phyloP scores from a whole-genome alignment of 37 sponge, comb jelly and placozoan species.

The Diacarnus erythraeanus region DNA sequence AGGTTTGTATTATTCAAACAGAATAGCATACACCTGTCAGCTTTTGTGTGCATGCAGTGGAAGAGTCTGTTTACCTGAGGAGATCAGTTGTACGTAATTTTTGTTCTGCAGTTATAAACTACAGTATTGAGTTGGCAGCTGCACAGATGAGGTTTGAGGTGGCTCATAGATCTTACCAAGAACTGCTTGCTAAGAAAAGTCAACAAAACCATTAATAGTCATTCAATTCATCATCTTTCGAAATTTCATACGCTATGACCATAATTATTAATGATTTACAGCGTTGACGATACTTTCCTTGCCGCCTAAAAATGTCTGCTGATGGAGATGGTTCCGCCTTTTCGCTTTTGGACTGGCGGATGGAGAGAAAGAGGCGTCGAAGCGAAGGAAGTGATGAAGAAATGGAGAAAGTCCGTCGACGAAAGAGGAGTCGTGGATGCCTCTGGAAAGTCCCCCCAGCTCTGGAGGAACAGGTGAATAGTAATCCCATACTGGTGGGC shows the following conservation, averaged over 20 bases:
- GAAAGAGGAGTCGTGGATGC: neutral
- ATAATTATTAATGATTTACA: too few relatives aligned
- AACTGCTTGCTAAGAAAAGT: constrained; percentile 24
- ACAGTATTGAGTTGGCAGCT: constrained; percentile 17
- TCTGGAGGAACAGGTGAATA: constrained; percentile 6
- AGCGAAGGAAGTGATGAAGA: constrained; percentile 15
- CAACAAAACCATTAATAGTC: too few relatives aligned
- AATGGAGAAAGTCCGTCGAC: neutral
- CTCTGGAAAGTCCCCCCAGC: constrained; percentile 27
- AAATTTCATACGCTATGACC: too few relatives aligned
- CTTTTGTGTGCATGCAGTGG: neutral
- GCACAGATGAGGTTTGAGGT: constrained; percentile 32
- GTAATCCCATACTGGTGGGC: neutral
- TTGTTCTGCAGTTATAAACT: constrained; percentile 15
- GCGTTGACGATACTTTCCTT: too few relatives aligned
- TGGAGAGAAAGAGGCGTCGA: constrained; percentile 25
- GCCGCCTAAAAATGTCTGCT: too few relatives aligned
- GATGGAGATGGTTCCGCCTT: too few relatives aligned
- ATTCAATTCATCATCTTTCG: too few relatives aligned
- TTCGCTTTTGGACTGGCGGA: too few relatives aligned
- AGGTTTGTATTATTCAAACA: neutral
- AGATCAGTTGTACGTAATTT: neutral
- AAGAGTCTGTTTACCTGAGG: neutral
- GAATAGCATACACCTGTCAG: neutral
- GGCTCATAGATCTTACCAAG: constrained; percentile 15